Evolutionary conservation across 2,797 vertebrate genomes (phyloP).

Genomic region (Alosa sapidissima): DNA sequence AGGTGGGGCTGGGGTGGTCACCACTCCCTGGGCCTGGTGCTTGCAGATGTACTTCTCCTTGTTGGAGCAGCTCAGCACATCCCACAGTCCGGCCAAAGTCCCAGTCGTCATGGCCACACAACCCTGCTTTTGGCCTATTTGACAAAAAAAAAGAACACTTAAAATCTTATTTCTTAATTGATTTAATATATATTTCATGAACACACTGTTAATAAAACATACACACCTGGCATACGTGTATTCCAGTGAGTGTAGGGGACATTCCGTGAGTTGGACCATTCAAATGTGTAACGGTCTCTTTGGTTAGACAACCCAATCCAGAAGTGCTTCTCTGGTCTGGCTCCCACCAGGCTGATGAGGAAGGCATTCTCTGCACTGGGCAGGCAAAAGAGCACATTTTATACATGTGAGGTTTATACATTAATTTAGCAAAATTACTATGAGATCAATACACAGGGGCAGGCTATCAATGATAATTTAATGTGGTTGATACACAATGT

Average conservation of each 20-base stretch:
- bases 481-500: too few relatives aligned
- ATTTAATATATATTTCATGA: too few relatives aligned
- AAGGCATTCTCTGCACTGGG: conserved; percentile 91
- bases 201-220: neutral
- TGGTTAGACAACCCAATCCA: conserved; percentile 91
- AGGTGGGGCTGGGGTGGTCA: conserved; percentile 72
- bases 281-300: conserved; percentile 76
- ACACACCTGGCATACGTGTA: conserved; percentile 85
- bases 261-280: conserved; percentile 75
- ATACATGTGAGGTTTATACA: too few relatives aligned
- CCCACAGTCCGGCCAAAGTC: conserved; percentile 88
- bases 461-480: too few relatives aligned
- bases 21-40: conserved; percentile 80
- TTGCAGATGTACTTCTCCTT: conserved; percentile 91
- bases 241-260: conserved; percentile 90
- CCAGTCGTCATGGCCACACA: conserved; percentile 92
- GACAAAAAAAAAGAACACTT: neutral
- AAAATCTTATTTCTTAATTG: too few relatives aligned
- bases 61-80: conserved; percentile 85
- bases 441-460: too few relatives aligned
- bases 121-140: conserved; percentile 81
- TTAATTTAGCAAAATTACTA: too few relatives aligned
- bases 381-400: too few relatives aligned
- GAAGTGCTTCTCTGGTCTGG: conserved; percentile 85
- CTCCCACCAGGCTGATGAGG: conserved; percentile 87